Base-by-base conservation (phyloP, 2,888 invertebrate genomes). In the Griposia aprilina region DNA sequence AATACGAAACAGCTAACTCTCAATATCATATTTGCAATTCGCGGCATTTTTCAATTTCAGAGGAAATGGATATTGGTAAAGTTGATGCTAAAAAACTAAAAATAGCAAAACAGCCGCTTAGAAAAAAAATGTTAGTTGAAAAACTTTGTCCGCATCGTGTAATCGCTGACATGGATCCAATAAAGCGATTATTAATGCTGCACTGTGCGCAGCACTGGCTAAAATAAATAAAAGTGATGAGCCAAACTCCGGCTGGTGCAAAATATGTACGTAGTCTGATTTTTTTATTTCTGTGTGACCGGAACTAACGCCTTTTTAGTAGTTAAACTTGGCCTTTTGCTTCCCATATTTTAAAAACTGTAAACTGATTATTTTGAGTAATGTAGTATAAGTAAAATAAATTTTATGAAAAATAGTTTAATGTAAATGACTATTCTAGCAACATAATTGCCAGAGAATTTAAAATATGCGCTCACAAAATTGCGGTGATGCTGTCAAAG, bases 31-130 rank as follows among this genome's bases (percentile, higher is more conserved):
- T 80, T 55, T 50, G n/a, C 69, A 36, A 67, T 59, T 30, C 55
- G 17, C 30, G 62, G 55, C 41, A 85, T 69, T 83, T 85, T 85
- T 82, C 26, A 76, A 77, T 85, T 69, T 74, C 36, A 50, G 13
- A n/a, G 30, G 0, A 60, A 63, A 36, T 20, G 50, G 48, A 15
- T 78, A 77, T 70, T 65, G 57, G 60, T n/a, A 70, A 69, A 69
- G 41, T 73, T 66, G 36, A 30, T 57, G 63, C 2, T 73, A 17
- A 67, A 67, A 71, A 76, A 70, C 60, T 81, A 71, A 81, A 74
- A 69, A 57, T 26, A 68, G 11, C 36, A 70, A 60, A 63, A 74
- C 36, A 26, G n/a, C n/a, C 10, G 66, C 36, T 36, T 20, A 50
- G 17, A 50, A 69, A 17, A 57, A 63, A 57, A 68, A n/a, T 26